Evolutionary conservation across 2,797 vertebrate genomes (phyloP).

Genomic region (Lepidocolaptes lacrymiger): DNA sequence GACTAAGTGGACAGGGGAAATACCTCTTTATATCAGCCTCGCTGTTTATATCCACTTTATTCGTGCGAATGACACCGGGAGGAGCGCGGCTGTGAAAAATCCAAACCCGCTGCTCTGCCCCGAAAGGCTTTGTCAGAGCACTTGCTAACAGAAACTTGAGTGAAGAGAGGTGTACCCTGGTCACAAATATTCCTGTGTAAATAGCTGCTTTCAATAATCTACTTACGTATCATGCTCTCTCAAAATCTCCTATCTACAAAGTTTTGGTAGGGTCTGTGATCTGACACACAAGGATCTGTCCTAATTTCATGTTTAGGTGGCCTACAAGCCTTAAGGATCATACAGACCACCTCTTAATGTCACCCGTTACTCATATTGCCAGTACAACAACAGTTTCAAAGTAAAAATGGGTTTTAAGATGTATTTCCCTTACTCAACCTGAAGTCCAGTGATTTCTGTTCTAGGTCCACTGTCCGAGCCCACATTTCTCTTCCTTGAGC

Average conservation of each 20-base stretch:
- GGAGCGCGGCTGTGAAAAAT: not conserved
- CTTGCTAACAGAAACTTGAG: not conserved
- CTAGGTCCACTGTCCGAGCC: not conserved
- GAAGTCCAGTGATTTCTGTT: not conserved
- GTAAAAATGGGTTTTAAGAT: not conserved
- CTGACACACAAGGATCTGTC: not conserved
- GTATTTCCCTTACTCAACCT: not conserved
- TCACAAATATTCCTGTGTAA: not conserved
- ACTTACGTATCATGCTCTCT: not conserved
- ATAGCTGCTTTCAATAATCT: not conserved
- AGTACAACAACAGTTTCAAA: not conserved
- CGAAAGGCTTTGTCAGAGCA: rapidly evolving
- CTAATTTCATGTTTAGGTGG: not conserved
- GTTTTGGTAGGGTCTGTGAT: not conserved
- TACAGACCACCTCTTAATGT: not conserved
- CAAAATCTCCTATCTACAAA: not conserved
- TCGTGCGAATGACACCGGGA: not conserved
- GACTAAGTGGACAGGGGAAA: rapidly evolving
- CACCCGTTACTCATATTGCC: not conserved
- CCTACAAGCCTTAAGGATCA: not conserved
- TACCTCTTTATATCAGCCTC: not conserved
- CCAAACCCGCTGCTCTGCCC: not conserved
- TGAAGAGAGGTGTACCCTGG: too few species aligned
- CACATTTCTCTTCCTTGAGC: not conserved
- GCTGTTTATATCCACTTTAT: rapidly evolving